Evolutionary conservation across 1,140 invertebrate species (phyloP), one percentile per base, ranked within the genome.

Genomic region (Cotesia glomerata): DNA sequence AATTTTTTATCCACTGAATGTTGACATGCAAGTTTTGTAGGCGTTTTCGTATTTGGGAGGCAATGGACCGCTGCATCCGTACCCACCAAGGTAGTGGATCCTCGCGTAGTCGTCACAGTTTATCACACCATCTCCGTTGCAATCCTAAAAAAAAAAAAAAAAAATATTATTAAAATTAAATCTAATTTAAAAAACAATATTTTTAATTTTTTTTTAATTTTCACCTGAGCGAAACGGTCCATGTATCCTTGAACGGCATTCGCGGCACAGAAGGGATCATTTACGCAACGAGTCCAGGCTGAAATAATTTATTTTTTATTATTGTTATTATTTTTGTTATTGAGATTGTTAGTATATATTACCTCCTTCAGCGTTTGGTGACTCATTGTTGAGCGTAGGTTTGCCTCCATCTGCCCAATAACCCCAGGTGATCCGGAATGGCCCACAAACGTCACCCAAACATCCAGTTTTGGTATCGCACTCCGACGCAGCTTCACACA

Each of bases 381-480:
- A 54, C 9, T 92, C 88, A 59, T 88, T 86, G 18, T 87, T 81
- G 5, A 93, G 77, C 9, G 91, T 93, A 3, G 93, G 92, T 86
- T 95, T 97, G 26, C 94, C 95, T 74, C 90, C 90, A 82, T 97
- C 95, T 0, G 91, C 85, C 95, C 95, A 96, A 78, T 96, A 97
- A 0, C 90, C 90, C 93, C 93, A 94, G 0, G 95, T 96, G 74
- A 97, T 95, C 58, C 91, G 89, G 87, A 95, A 97, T 7, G 95
- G 90, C 0, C 95, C 95, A 75, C 95, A 96, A 45, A 92, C 90
- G 35, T 93, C 91, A 0, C 91, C 92, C 5, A 85, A 84, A 73
- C 94, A 96, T n/a, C 81, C 85, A 0, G 86, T 78, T 0, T 90
- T 91, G 11, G 88, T 87, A 79, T 95, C 93, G 83, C 95, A 97